Evolutionary conservation across 2,888 invertebrate genomes (phyloP), one percentile per base, ranked within the genome.

Genomic region (Orchestes rusci): DNA sequence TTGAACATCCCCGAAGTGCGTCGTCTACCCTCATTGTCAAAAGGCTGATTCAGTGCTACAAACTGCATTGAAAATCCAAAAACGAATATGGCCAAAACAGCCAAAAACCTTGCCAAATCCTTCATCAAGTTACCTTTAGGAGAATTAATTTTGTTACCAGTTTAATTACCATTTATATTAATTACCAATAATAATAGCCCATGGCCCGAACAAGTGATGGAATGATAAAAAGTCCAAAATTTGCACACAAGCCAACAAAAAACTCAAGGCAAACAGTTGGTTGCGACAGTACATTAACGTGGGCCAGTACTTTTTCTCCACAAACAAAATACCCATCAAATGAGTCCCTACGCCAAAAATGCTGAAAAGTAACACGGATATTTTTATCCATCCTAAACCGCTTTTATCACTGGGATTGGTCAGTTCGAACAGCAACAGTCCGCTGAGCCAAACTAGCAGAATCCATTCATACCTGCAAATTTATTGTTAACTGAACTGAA

Each of bases 171-270:
- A n/a, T n/a, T n/a, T n/a, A n/a, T 16, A 37, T 8, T 19, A 16
- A 34, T 16, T 35, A 50, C 96, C 90, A 62, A 99, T 99, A 67
- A 99, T 99, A 64, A 99, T 99, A 20, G 97, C 97, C 99, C 99
- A 99, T 0, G 99, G 99, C 34, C 99, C 99, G 66, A 99, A 99
- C 15, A 99, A 76, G 70, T 99, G 94, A 70, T 99, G 99, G 67
- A 99, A 99, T 16, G 96, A 96, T 36, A 99, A 73, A 68, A 99
- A 99, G 73, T 94, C 93, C 62, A 97, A 74, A 61, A 97, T 91
- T 72, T 97, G 95, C 36, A 99, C 94, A 71, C 97, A 99, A 42
- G 95, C 94, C 59, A 96, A 74, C 49, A 99, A 76, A 66, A 99
- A 86, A 43, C 94, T 90, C 62, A 96, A 73, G 0, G 96, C 97